Evolutionary conservation across 2,113 vertebrate genomes (phyloP).

Genomic region (Crotalus horridus): DNA sequence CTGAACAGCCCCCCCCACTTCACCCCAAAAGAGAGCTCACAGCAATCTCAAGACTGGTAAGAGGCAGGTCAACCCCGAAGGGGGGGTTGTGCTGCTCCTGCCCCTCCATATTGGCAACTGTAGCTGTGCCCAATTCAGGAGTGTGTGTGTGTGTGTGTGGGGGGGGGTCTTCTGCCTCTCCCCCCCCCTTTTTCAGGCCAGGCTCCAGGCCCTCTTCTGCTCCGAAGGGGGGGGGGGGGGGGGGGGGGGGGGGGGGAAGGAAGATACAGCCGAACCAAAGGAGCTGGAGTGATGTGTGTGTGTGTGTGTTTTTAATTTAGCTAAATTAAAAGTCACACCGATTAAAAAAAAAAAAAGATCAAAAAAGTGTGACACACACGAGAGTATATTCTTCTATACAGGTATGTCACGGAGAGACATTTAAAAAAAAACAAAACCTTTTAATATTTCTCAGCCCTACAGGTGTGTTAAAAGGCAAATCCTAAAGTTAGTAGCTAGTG

Average conservation of each 20-base stretch:
- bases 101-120: neutral
- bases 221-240: too few species aligned
- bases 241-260: too few species aligned
- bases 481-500: slow-evolving; percentile 73
- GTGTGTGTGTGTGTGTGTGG: too few species aligned
- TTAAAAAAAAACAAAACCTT: slow-evolving; percentile 19
- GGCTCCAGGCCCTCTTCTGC: neutral
- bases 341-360: slow-evolving; percentile 34
- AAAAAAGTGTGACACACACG: slow-evolving; percentile 51
- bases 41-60: neutral
- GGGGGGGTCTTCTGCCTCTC: neutral
- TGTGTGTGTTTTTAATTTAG: slow-evolving; percentile 42
- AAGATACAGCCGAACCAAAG: slow-evolving; percentile 7
- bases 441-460: slow-evolving; percentile 58
- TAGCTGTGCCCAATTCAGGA: neutral
- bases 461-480: slow-evolving; percentile 69
- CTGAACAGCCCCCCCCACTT: neutral
- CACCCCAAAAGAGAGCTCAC: neutral
- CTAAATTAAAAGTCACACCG: slow-evolving; percentile 45
- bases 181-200: neutral
- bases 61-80: neutral
- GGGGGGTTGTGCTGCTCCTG: neutral
- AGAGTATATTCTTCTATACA: slow-evolving; percentile 56
- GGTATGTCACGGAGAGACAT: slow-evolving; percentile 59
- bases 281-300: slow-evolving; percentile 31